Conservation (phyloP, 2,113 vertebrate genomes). For the Onychostruthus taczanowskii region DNA sequence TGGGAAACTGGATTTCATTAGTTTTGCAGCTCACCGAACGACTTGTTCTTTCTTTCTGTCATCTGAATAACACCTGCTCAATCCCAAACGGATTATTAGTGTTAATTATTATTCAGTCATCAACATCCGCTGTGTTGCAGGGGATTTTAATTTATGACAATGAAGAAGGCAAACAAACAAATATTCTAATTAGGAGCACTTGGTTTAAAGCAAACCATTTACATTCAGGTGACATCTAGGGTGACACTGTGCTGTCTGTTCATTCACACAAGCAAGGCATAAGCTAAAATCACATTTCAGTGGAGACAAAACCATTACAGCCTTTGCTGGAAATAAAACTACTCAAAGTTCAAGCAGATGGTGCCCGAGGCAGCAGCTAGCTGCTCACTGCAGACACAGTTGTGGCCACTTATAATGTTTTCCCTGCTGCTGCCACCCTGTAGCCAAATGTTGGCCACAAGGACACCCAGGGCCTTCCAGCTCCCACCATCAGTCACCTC, state of each 20-base stretch:
- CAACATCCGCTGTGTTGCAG: conserved; percentile 21
- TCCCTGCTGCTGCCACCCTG: neutral
- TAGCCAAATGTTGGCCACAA: neutral
- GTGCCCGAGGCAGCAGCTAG: neutral
- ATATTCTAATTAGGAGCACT: conserved; percentile 21
- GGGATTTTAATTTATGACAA: conserved; percentile 56
- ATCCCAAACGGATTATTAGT: conserved; percentile 46
- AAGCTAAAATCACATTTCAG: neutral
- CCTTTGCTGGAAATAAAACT: neutral
- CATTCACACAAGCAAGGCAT: neutral
- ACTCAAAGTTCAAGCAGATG: conserved; percentile 25
- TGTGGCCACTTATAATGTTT: neutral
- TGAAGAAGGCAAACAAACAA: conserved; percentile 54
- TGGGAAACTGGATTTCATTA: neutral
- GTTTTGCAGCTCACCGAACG: neutral
- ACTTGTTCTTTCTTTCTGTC: neutral
- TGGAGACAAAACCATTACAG: neutral
- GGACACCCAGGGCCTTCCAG: neutral
- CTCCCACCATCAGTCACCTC: neutral
- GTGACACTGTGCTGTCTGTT: neutral
- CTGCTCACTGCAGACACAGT: neutral
- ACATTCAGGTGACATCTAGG: neutral
- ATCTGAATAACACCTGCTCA: conserved; percentile 21
- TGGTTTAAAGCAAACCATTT: conserved; percentile 26
- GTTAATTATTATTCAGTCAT: conserved; percentile 49